Evolutionary conservation across 30 jellyfish, hydroid and myxozoan genomes (phyloP), one percentile per base, ranked within the genome.

Genomic region (Nemopilema nomurai): DNA sequence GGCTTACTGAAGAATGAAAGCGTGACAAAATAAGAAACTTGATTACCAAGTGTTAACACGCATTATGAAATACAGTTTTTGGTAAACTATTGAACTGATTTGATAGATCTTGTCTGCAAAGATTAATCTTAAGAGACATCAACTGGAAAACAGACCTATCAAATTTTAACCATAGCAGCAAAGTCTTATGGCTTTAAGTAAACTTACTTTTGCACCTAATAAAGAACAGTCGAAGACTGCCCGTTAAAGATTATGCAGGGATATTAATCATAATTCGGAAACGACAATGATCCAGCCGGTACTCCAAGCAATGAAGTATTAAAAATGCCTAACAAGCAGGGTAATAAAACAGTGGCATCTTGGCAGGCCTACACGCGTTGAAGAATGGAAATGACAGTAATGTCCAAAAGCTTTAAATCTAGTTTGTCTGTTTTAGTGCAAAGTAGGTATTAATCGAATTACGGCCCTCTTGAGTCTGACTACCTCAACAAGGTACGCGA

Each of bases 381-480:
- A 25, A 21, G 67, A 67, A 21, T 51, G 87, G 25, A 23, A 9
- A 21, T 13, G 64, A 22, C 26, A 33, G 27, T 51, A 25, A 26
- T 23, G 27, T 77, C 41, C 24, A 18, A 3, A 41, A 13, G 57
- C 57, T 41, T 41, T 41, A 32, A 77, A 77, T 77, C 87, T 52
- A 51, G 66, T 71, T 71, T 72, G 82, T 70, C 85, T 62, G 74
- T 27, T 20, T 21, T 8, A 30, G 62, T 69, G 51, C 69, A 82
- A 68, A 69, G 91, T 53, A 76, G 86, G 74, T 71, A 78, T 50
- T 27, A 72, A 83, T 83, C 62, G 62, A 73, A 71, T 72, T 64
- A 32, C 82, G 82, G 75, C 52, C 19, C 25, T 28, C 67, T 62
- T 53, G 53, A 21, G 79, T 52, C 86, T 69, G 64, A 83, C 41